Evolutionary conservation across 1,140 invertebrate species (phyloP), one percentile per base, ranked within the genome.

Genomic region (Drosophila eugracilis): DNA sequence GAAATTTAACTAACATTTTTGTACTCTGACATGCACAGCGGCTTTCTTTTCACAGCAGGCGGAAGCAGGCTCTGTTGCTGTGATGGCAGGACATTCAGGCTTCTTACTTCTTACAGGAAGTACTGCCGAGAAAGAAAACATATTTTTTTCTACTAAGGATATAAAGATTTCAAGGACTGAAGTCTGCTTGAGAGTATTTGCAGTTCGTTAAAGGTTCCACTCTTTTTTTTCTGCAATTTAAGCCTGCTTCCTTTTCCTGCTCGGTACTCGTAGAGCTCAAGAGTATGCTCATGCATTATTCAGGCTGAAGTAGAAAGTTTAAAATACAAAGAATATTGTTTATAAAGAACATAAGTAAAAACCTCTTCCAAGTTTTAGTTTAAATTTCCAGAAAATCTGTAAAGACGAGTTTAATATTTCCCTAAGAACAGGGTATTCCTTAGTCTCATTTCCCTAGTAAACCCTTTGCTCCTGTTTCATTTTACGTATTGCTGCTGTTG

Each of bases 1-100:
- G 59, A 75, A 85, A 74, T 86, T 80, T 74, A 70, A 86, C 72
- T 85, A 62, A 66, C 62, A 80, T 86, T 76, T 60, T 60, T 84
- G 30, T 39, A 26, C 49, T 32, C 55, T 79, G 65, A 71, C 75
- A 84, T 53, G 45, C 59, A 39, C 24, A 66, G 54, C 41, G 73
- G 69, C 69, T 45, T 26, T 15, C n/a, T 55, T 60, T 65, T 55
- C 26, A 58, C 63, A 83, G 62, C 66, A 67, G 66, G 55, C 55
- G n/a, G n/a, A 6, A 21, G 5, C 21, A n/a, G n/a, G 14, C 39
- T 19, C 17, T 26, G 24, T 5, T 17, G 26, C 28, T 17, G 15
- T 22, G 26, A 5, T 24, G 58, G 57, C 62, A 66, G 32, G 54
- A 57, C 44, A 30, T 58, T 58, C 32, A 17, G 32, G n/a, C 12